Percentiles rank a stretch among this genome's conserved stretches.
These are phyloP conservation scores for Triops cancriformis DNA, from an alignment of 1,140 invertebrate genomes.

Conservation along the genomic window DNA sequence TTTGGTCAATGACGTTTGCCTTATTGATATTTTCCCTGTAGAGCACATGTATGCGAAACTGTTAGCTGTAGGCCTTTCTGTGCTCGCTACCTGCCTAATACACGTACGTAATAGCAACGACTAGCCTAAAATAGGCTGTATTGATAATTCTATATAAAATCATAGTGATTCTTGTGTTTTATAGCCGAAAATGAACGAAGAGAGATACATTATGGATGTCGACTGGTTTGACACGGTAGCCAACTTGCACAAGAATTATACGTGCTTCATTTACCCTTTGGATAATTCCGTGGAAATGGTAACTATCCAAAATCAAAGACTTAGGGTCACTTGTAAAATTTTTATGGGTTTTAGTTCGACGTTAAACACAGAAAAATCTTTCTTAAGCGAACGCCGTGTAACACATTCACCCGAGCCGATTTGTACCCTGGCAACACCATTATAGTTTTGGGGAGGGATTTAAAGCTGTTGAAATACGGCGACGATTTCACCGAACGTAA, in stretches of 20 bases:
- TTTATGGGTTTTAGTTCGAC: constrained; percentile 54
- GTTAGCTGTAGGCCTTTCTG: background rate
- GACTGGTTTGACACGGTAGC: constrained; percentile 76
- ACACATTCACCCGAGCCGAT: constrained; percentile 54
- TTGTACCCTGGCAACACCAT: constrained; percentile 68
- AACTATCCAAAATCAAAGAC: constrained; percentile 27
- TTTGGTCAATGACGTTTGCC: too few species aligned
- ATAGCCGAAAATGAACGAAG: constrained; percentile 21
- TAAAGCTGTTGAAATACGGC: constrained; percentile 68
- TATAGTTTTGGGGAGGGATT: constrained; percentile 63
- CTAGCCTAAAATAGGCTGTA: background rate
- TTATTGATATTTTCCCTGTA: background rate
- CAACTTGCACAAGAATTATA: constrained; percentile 57
- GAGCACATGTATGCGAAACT: background rate
- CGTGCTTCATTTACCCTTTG: constrained; percentile 60
- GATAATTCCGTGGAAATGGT: constrained; percentile 69
- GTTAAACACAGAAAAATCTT: constrained; percentile 62
- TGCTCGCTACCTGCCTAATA: background rate
- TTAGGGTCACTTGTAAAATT: background rate
- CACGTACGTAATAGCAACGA: background rate
- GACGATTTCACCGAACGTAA: constrained; percentile 53
- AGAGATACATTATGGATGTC: constrained; percentile 36
- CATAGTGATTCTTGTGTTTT: background rate
- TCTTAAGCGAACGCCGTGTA: constrained; percentile 60
- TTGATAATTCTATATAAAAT: background rate